Evolutionary conservation across 2,113 vertebrate species (phyloP).

Genomic region (Notothenia coriiceps): DNA sequence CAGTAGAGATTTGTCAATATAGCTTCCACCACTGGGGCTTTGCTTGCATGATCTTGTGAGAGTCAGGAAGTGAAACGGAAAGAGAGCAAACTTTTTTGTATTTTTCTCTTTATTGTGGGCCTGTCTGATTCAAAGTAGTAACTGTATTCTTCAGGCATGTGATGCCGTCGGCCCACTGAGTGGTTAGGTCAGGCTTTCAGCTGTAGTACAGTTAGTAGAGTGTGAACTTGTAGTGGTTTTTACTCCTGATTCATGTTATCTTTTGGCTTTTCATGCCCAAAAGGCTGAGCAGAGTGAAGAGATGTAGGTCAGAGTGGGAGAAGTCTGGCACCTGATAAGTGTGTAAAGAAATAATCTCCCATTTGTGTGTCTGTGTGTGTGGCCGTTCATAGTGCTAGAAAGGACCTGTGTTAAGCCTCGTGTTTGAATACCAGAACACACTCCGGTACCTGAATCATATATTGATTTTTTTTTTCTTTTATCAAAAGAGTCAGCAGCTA

Average conservation of each 20-base stretch:
- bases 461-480: too few relatives aligned
- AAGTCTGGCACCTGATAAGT: slow-evolving; percentile 25
- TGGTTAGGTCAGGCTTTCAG: not conserved
- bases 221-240: slow-evolving; percentile 10
- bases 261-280: slow-evolving; percentile 3
- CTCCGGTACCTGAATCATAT: too few relatives aligned
- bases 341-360: not conserved
- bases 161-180: not conserved
- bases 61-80: not conserved
- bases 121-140: slow-evolving; percentile 6
- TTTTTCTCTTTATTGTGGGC: not conserved
- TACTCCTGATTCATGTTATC: not conserved
- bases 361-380: slow-evolving; percentile 5
- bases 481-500: too few relatives aligned
- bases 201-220: not conserved
- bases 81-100: not conserved
- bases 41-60: too few relatives aligned
- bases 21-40: too few relatives aligned
- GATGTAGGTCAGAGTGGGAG: slow-evolving; percentile 35
- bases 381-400: not conserved
- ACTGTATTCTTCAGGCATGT: not conserved
- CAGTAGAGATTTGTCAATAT: too few relatives aligned
- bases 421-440: not conserved
- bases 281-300: slow-evolving; percentile 17
- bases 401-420: not conserved